Conservation (phyloP, 2,113 vertebrate genomes). For the Procavia capensis region DNA sequence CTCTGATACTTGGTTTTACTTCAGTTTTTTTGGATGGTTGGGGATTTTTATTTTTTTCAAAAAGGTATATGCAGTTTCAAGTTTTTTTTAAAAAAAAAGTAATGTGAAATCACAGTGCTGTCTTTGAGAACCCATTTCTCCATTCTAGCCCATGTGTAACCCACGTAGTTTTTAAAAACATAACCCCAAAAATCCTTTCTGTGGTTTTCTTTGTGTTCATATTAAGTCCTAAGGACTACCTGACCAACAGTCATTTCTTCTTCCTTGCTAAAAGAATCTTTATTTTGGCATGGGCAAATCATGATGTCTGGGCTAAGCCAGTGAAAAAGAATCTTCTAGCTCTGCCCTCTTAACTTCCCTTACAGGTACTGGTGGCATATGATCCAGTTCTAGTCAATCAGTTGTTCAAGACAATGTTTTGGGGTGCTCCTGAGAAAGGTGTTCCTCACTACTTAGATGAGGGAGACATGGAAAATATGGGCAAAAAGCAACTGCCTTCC, state of each 20-base stretch:
- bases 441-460: background rate
- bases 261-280: constrained; percentile 24
- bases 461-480: background rate
- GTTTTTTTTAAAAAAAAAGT: background rate
- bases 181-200: background rate
- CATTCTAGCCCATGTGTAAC: background rate
- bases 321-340: background rate
- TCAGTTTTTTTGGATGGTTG: constrained; percentile 60
- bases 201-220: constrained; percentile 21
- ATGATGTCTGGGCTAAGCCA: background rate
- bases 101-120: constrained; percentile 22
- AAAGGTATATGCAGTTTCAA: constrained; percentile 49
- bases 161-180: constrained; percentile 40
- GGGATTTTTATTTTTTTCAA: constrained; percentile 53
- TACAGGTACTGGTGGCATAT: background rate
- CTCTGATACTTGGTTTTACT: constrained; percentile 64
- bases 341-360: constrained; percentile 2
- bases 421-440: background rate
- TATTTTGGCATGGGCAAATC: background rate
- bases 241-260: background rate
- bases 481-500: background rate
- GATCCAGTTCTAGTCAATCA: background rate
- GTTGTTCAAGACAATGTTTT: background rate
- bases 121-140: constrained; percentile 12
- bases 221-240: background rate